phyloP scores from a whole-genome alignment of 1,140 invertebrate genomes.

The Camponotus vicinus region DNA sequence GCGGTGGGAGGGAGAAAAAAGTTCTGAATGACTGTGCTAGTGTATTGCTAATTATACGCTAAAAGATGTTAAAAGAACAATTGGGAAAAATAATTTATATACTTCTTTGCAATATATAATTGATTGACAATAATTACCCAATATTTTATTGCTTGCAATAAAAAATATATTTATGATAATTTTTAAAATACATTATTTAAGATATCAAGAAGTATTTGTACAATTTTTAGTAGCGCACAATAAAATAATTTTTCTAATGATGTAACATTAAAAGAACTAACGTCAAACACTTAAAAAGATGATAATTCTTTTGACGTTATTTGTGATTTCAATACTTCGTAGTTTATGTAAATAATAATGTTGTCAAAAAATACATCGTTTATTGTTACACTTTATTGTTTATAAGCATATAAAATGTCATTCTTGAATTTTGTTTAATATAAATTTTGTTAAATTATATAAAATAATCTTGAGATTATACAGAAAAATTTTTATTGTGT shows the following conservation, averaged over 20 bases:
- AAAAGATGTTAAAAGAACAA: constrained; percentile 32
- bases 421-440: neutral
- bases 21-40: constrained; percentile 16
- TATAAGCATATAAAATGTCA: neutral
- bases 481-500: neutral
- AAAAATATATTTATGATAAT: neutral
- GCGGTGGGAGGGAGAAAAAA: constrained; percentile 23
- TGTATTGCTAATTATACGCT: constrained; percentile 47
- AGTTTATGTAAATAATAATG: neutral
- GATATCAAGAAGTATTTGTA: neutral
- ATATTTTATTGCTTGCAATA: constrained; percentile 10
- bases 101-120: neutral
- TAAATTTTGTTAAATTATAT: neutral
- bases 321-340: neutral
- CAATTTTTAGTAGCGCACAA: neutral
- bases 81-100: constrained; percentile 22
- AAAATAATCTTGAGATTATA: neutral
- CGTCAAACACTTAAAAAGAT: too few relatives aligned
- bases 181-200: neutral
- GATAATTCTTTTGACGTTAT: neutral
- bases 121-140: constrained; percentile 26
- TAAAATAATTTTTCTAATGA: neutral
- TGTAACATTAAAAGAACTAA: neutral
- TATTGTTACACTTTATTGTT: neutral
- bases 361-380: neutral